Base-by-base conservation (phyloP, 2,797 vertebrate genomes). In the Sorex maritimensis region DNA sequence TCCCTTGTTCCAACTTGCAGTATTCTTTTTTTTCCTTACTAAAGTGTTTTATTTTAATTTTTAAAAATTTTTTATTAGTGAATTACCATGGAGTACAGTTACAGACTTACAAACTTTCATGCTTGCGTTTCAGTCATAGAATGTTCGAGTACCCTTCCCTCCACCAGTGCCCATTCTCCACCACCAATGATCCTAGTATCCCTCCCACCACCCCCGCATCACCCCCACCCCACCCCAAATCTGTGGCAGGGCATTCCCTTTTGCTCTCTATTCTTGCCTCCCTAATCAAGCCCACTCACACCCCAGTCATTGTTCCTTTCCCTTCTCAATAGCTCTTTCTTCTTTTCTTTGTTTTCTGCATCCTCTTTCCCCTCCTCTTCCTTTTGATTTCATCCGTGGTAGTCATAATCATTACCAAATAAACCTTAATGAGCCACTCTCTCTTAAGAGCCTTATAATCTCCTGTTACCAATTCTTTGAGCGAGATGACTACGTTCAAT, bases 311-410 rank as follows among this genome's bases (percentile, higher is more conserved):
- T 38, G 15, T 58, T 41, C 13, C 28, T 80, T 58, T 5, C 69
- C 28, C 2, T 44, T 41, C 15, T 26, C 12, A 5, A 24, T 46
- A 23, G 11, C 15, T 21, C 11, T 30, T 21, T 67, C 63, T 67
- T 26, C 61, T 26, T 65, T 67, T 28, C 8, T 6, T 67, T 26
- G 65, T 34, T 30, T 74, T 30, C 65, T 10, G 6, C 49, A 12
- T 41, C 19, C 65, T 84, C 21, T 41, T 58, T 21, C 14, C 13
- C 9, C 4, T 41, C 24, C 6, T 34, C 30, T 61, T 52, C 21
- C n/a, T 86, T 81, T 78, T 73, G 23, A 38, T 83, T 78, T 95
- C n/a, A 55, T 15, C 13, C 13, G 46, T 41, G 65, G 38, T 67
- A 24, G 30, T 78, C 58, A 15, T 24, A 30, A 65, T 19, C 14